Percentiles rank a stretch among this genome's conserved stretches.
These are phyloP conservation scores for Oegoconia quadripuncta DNA, from an alignment of 2,888 invertebrate species.

Conservation along the genomic window DNA sequence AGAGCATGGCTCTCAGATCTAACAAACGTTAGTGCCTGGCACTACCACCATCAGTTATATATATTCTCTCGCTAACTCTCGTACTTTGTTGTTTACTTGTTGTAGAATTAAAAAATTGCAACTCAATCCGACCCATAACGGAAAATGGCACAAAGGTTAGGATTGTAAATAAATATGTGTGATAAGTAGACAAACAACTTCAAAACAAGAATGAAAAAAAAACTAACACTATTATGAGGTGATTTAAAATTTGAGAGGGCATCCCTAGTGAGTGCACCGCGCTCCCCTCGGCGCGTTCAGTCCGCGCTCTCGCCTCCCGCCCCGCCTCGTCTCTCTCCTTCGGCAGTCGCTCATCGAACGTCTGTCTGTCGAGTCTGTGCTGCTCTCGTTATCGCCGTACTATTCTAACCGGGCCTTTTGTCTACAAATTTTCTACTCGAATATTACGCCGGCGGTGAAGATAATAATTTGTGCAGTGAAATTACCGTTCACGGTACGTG, in stretches of 20 bases:
- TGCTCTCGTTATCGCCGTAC: slow-evolving; percentile 44
- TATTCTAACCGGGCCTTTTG: slow-evolving; percentile 65
- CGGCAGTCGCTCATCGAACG: slow-evolving; percentile 70
- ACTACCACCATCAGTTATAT: too few relatives aligned
- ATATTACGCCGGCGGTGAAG: slow-evolving; percentile 52
- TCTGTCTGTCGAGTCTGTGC: slow-evolving; percentile 54
- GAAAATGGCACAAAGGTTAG: neutral
- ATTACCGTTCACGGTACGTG: slow-evolving; percentile 74
- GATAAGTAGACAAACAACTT: neutral
- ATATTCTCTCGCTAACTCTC: too few relatives aligned
- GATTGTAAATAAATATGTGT: neutral
- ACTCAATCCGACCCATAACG: too few relatives aligned
- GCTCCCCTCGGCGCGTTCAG: slow-evolving; percentile 37
- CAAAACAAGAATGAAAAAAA: neutral
- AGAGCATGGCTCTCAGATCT: too few relatives aligned
- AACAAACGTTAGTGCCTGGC: too few relatives aligned
- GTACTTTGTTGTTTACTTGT: too few relatives aligned
- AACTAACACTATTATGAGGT: neutral
- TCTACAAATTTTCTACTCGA: slow-evolving; percentile 55
- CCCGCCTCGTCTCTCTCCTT: slow-evolving; percentile 27
- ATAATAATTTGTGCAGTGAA: slow-evolving; percentile 66
- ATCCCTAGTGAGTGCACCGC: slow-evolving; percentile 34
- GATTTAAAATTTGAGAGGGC: slow-evolving; percentile 20
- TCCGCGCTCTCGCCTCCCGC: slow-evolving; percentile 19
- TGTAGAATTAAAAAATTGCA: too few relatives aligned